phyloP scores from a whole-genome alignment of 1,140 invertebrate genomes.

The Macrobrachium rosenbergii region DNA sequence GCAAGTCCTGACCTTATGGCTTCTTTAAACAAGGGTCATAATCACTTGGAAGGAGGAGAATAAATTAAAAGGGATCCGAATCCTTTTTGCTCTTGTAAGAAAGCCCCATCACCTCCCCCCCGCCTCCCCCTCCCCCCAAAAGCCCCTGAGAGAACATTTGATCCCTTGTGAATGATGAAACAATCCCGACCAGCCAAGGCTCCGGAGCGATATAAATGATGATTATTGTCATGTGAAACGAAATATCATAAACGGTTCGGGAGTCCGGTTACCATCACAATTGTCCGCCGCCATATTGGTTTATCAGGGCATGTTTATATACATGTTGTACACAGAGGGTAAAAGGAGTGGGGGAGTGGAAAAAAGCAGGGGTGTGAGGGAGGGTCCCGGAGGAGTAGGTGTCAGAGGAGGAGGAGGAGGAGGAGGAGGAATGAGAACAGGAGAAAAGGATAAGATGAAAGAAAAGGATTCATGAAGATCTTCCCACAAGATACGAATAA shows the following conservation, averaged over 20 bases:
- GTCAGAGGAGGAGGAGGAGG: background rate
- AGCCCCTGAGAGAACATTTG: constrained; percentile 37
- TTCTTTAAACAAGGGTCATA: too few relatives aligned
- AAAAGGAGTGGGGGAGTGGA: background rate
- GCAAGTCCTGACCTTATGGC: too few relatives aligned
- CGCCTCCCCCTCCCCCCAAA: background rate
- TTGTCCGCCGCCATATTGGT: constrained; percentile 39
- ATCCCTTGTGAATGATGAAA: constrained; percentile 50
- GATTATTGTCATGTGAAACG: constrained; percentile 60
- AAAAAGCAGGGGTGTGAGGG: background rate
- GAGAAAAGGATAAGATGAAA: background rate
- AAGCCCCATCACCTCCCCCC: too few relatives aligned
- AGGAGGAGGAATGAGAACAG: background rate
- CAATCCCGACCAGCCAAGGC: constrained; percentile 37
- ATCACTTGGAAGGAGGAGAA: too few relatives aligned
- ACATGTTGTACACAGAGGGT: background rate
- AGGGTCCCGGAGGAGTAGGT: too few relatives aligned
- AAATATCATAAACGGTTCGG: constrained; percentile 55
- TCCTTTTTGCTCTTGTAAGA: background rate
- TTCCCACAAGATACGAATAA: background rate
- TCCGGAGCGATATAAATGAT: constrained; percentile 49
- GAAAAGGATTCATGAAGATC: background rate
- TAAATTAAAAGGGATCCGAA: background rate
- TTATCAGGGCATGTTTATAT: constrained; percentile 25
- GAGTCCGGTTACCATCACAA: constrained; percentile 39